phyloP scores from a whole-genome alignment of 2,797 vertebrate species.

The Tapera naevia region DNA sequence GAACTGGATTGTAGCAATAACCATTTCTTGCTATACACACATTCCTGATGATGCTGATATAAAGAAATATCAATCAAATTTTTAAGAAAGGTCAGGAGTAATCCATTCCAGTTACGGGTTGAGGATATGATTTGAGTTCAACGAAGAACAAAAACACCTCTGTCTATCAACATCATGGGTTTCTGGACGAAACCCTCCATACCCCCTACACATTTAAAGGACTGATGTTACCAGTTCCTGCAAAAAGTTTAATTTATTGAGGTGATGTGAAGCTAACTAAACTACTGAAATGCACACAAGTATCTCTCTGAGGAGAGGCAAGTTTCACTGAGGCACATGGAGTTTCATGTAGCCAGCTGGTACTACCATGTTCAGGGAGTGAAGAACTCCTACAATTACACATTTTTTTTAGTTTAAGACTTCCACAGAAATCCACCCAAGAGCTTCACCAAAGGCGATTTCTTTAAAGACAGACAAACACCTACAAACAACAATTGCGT shows the following conservation, averaged over 20 bases:
- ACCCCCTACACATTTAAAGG: not conserved
- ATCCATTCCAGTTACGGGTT: slow-evolving; percentile 44
- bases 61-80: slow-evolving; percentile 58
- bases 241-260: not conserved
- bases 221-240: not conserved
- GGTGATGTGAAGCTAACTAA: not conserved
- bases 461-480: not conserved
- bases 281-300: not conserved
- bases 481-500: not conserved
- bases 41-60: slow-evolving; percentile 23
- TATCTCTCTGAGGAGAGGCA: not conserved
- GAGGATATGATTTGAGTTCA: slow-evolving; percentile 11
- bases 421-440: not conserved
- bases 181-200: not conserved
- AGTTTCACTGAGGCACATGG: not conserved
- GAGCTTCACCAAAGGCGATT: not conserved
- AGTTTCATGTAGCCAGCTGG: not conserved
- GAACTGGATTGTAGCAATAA: slow-evolving; percentile 26
- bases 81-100: slow-evolving; percentile 64
- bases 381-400: not conserved
- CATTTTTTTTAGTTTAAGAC: not conserved
- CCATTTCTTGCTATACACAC: slow-evolving; percentile 2
- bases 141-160: not conserved
- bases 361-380: not conserved
- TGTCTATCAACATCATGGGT: not conserved